These are phyloP conservation scores for Pectinophora gossypiella DNA, from an alignment of 1,140 invertebrate species.

Conservation along the genomic window DNA sequence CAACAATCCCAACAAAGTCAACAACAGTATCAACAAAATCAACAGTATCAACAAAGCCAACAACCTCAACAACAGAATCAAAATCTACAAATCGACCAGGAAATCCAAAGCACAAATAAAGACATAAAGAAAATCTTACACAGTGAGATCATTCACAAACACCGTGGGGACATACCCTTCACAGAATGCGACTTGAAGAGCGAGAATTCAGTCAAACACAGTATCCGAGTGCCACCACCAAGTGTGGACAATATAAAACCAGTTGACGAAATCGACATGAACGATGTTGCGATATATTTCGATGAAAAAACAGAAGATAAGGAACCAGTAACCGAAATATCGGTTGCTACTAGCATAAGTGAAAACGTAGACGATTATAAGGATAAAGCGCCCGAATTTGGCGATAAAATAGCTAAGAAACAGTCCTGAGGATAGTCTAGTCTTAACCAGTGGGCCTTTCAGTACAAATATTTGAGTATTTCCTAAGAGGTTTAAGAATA, in stretches of 20 bases:
- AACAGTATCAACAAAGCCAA: constrained; percentile 5
- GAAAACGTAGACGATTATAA: constrained; percentile 24
- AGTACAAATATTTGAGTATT: no score
- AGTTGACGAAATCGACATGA: constrained; percentile 64
- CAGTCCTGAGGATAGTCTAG: constrained; percentile 13
- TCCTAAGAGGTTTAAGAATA: no score
- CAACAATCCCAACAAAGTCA: not conserved
- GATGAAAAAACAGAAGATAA: constrained; percentile 36
- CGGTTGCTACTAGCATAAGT: constrained; percentile 64
- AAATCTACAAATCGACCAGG: constrained; percentile 24
- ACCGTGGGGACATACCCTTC: constrained; percentile 43
- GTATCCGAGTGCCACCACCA: constrained; percentile 52
- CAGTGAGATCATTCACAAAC: constrained; percentile 35
- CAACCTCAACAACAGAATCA: not conserved
- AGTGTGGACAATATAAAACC: constrained; percentile 30
- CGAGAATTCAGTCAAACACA: constrained; percentile 51
- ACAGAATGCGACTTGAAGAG: constrained; percentile 52
- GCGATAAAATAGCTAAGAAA: constrained; percentile 20
- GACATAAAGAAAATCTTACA: constrained; percentile 36
- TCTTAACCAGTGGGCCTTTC: constrained; percentile 19
- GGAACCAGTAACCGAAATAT: constrained; percentile 66
- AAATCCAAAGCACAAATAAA: constrained; percentile 35
- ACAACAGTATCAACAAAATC: not conserved
- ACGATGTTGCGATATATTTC: constrained; percentile 76
- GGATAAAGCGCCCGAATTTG: constrained; percentile 14